Evolutionary conservation across 2,113 vertebrate genomes (phyloP), one percentile per base, ranked within the genome.

Genomic region (Chloropsis cyanopogon): DNA sequence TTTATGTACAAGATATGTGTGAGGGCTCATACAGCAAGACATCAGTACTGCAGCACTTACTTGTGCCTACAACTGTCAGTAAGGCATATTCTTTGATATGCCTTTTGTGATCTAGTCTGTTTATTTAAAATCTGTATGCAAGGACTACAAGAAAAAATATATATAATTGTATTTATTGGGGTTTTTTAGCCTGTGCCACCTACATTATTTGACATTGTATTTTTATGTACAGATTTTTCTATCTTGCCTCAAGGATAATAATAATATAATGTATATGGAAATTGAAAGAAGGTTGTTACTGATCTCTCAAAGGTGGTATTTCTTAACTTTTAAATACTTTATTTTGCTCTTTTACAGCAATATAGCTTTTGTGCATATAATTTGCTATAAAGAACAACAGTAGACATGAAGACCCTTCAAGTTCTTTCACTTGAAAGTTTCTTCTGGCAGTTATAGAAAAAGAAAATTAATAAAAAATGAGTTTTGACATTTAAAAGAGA

Each of bases 381-480:
- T 53, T 82, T 94, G 18, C 46, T 85, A 41, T 72, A 69, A 91
- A 79, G 31, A 90, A n/a, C 31, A 86, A 42, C 26, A 71, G 11
- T 31, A 78, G 39, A 37, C 18, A 47, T 50, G 46, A 82, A 68
- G 66, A 66, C 49, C 54, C 47, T 94, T 90, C 50, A 42, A 78
- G 44, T 88, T 88, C 41, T 79, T 93, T 76, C 53, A 42, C 41
- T 89, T 92, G 33, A 66, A 93, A 90, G 87, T 86, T 93, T 96
- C 42, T 64, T 9, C 73, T 87, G 64, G 39, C 72, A 66, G 68
- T n/a, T 65, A n/a, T 50, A 91, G 70, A 56, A 92, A 52, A 79
- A 76, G 35, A 72, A 90, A 95, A 94, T 92, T 50, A 91, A 95
- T 93, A 91, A 93, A 93, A 94, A 92, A 96, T 96, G 37, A 49